Base-by-base conservation (phyloP, 1,140 invertebrate genomes). In the Drosophila miranda region DNA sequence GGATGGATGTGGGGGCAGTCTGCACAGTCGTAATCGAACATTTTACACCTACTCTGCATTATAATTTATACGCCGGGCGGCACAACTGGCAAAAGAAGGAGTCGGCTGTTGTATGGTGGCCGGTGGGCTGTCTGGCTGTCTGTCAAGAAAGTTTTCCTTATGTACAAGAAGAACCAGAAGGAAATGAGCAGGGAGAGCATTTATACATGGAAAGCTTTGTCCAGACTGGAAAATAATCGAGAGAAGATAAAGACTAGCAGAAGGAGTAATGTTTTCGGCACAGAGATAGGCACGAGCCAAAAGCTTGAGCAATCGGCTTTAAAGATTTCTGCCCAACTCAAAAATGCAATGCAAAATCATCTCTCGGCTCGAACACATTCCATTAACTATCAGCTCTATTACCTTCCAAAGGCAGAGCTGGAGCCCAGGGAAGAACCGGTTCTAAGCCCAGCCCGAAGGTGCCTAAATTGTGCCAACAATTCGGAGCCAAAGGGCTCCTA, bases 21-120 rank as follows among this genome's bases (percentile, higher is more conserved):
- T 57, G 76, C 48, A 67, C 78, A 76, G 62, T 82, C 78, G 82
- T 87, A 87, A 87, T 87, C 82, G 82, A 78, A 87, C 88, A 87
- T 87, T 87, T 87, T 87, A 88, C 82, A 87, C 82, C 83, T 87
- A 82, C 83, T 83, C 78, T 73, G 83, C 82, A 87, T 87, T 87
- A 88, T 82, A 87, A 87, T 87, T 87, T 87, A 87, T 87, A 66
- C 75, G 77, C 82, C 77, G 58, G 62, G 55, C 67, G 73, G 77
- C 48, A 56, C 77, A 72, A 61, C 69, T 54, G 62, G 57, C 50
- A 50, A 59, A 62, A 58, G 50, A 38, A 19, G n/a, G 43, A 9
- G 41, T 7, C 11, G 34, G 34, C 11, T 38, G 3, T 11, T 13
- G 34, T 11, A 3, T 5, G 8, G 9, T 11, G 43, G 50, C 19